phyloP scores from a whole-genome alignment of 2,113 vertebrate genomes.

The Chascanopsetta lugubris region DNA sequence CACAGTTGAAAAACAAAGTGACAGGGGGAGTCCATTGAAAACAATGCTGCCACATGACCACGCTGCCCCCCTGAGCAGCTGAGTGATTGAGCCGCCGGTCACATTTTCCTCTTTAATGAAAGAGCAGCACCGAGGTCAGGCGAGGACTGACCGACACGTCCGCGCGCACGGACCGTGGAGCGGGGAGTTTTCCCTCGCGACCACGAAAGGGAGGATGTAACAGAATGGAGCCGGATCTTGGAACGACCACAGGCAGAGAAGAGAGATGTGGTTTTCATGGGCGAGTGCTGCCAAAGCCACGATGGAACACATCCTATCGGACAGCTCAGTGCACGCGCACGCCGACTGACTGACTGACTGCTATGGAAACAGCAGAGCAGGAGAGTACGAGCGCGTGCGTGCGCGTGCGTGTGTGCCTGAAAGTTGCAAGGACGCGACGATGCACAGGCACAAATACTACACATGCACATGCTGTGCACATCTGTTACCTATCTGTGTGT shows the following conservation, averaged over 20 bases:
- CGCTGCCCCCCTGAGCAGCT: slow-evolving; percentile 35
- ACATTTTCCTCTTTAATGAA: slow-evolving; percentile 35
- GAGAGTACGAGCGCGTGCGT: slow-evolving; percentile 36
- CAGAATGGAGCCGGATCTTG: slow-evolving; percentile 39
- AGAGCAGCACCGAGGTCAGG: slow-evolving; percentile 45
- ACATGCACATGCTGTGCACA: slow-evolving; percentile 19
- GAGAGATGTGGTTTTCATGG: slow-evolving; percentile 53
- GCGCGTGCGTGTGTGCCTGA: slow-evolving; percentile 38
- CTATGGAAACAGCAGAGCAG: slow-evolving; percentile 67
- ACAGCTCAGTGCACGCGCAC: slow-evolving; percentile 54
- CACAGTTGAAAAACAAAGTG: slow-evolving; percentile 44
- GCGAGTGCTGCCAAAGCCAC: slow-evolving; percentile 34
- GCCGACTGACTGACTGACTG: too few relatives aligned
- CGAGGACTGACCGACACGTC: slow-evolving; percentile 36
- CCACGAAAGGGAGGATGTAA: slow-evolving; percentile 33
- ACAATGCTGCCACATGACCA: slow-evolving; percentile 57
- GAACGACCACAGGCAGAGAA: slow-evolving; percentile 39
- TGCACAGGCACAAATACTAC: slow-evolving; percentile 16
- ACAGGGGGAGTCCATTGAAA: slow-evolving; percentile 37
- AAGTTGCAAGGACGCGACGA: slow-evolving; percentile 50
- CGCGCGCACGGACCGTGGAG: slow-evolving; percentile 26
- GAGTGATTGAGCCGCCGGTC: slow-evolving; percentile 22
- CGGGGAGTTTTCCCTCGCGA: slow-evolving; percentile 24
- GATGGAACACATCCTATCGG: slow-evolving; percentile 53
- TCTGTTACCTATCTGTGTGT: slow-evolving; percentile 39